Conservation (phyloP, 2,888 invertebrate species). For the Xanthostigma xanthostigma region DNA sequence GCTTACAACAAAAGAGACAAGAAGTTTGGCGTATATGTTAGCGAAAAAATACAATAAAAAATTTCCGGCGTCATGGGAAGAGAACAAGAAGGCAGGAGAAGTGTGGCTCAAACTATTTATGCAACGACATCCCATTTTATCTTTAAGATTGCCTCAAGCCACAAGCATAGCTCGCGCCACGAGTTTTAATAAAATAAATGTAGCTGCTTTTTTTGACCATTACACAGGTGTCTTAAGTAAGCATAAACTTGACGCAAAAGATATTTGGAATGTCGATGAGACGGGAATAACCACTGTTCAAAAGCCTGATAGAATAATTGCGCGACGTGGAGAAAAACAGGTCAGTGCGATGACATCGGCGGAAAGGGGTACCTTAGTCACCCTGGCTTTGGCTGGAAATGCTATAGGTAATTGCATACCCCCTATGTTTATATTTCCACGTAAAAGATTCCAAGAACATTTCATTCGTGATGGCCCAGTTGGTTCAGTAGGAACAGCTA, state of each 20-base stretch:
- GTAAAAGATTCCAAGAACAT: slow-evolving; percentile 14
- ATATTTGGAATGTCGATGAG: slow-evolving; percentile 21
- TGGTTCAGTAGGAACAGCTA: slow-evolving; percentile 15
- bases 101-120: too few relatives aligned
- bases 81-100: too few relatives aligned
- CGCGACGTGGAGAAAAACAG: slow-evolving; percentile 21
- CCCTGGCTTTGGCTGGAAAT: slow-evolving; percentile 13
- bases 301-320: slow-evolving; percentile 21
- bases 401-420: slow-evolving; percentile 13
- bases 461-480: slow-evolving; percentile 17
- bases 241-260: too few relatives aligned
- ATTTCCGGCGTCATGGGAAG: too few relatives aligned
- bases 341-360: slow-evolving; percentile 23
- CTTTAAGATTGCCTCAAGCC: too few relatives aligned
- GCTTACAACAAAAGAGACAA: too few relatives aligned
- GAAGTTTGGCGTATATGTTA: too few relatives aligned
- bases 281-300: slow-evolving; percentile 20
- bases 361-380: slow-evolving; percentile 17
- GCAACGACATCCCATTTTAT: too few relatives aligned
- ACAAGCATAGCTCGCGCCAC: neutral
- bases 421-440: slow-evolving; percentile 16
- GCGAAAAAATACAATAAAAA: too few relatives aligned
- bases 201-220: neutral
- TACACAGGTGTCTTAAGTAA: neutral
- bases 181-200: slow-evolving; percentile 2